Percentiles rank a stretch among this genome's conserved stretches.
Conservation (phyloP, 2,888 invertebrate genomes). For the Dolichopus griseipennis region DNA sequence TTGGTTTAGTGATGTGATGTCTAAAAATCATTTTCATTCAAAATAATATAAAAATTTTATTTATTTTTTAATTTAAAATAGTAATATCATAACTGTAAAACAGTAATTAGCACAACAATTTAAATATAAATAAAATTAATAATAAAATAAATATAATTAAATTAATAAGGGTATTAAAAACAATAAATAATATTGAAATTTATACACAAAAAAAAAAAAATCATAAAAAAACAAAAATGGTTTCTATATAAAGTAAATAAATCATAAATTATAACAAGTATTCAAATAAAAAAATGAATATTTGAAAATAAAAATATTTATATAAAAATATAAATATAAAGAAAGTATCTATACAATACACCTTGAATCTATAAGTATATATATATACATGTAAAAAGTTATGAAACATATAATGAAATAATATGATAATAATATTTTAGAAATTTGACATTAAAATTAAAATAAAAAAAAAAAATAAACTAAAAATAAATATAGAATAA, state of each 20-base stretch:
- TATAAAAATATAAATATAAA: neutral
- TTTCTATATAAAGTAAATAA: neutral
- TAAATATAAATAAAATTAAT: neutral
- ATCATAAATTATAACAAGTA: neutral
- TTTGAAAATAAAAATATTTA: neutral
- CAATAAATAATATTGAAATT: neutral
- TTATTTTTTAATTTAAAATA: neutral
- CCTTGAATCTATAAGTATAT: too few relatives aligned
- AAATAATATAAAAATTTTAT: neutral
- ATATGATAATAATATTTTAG: neutral
- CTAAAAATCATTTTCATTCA: neutral
- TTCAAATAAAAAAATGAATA: neutral
- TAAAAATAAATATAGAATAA: too few relatives aligned
- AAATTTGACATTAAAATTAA: neutral
- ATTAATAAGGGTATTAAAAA: too few relatives aligned
- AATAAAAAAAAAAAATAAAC: too few relatives aligned
- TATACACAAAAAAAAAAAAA: neutral
- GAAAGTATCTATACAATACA: neutral
- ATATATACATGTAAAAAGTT: neutral
- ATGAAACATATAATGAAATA: neutral
- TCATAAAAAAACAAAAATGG: neutral
- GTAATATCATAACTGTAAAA: neutral
- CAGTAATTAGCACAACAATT: neutral
- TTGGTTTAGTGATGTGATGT: slow-evolving; percentile 6
- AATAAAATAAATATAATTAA: neutral